Evolutionary conservation across 2,797 vertebrate species (phyloP).

Genomic region (Xenentodon cancila): DNA sequence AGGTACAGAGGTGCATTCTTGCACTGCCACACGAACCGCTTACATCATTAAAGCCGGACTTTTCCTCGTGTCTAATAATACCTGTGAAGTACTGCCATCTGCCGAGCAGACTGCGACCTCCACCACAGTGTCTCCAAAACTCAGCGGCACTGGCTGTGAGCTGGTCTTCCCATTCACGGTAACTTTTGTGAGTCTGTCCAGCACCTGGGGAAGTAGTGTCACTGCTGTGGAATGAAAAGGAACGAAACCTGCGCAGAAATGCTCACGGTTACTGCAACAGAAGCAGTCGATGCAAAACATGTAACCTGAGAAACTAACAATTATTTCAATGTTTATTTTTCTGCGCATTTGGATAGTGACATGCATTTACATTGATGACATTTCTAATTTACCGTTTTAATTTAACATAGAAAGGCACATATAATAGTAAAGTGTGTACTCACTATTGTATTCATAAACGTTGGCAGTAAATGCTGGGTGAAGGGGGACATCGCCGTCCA

Average conservation of each 20-base stretch:
- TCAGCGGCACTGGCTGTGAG: slow-evolving; percentile 44
- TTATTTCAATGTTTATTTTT: not conserved
- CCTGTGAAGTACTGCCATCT: slow-evolving; percentile 81
- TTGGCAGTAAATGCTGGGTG: slow-evolving; percentile 61
- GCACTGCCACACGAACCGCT: no score
- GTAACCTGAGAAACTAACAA: not conserved
- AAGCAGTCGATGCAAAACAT: not conserved
- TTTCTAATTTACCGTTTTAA: no score
- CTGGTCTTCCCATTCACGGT: slow-evolving; percentile 53
- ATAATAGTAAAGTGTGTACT: slow-evolving; percentile 33
- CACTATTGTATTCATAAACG: slow-evolving; percentile 67
- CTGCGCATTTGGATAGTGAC: not conserved
- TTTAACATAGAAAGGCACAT: no score
- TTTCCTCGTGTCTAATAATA: slow-evolving; percentile 15
- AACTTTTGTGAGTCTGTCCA: slow-evolving; percentile 67
- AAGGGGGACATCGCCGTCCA: slow-evolving; percentile 56
- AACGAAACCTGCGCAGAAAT: slow-evolving; percentile 31
- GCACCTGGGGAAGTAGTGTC: slow-evolving; percentile 51
- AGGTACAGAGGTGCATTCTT: no score
- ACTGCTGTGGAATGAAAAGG: slow-evolving; percentile 61
- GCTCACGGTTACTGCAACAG: not conserved
- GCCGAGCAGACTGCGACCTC: slow-evolving; percentile 72
- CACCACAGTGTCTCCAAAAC: slow-evolving; percentile 69
- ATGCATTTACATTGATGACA: not conserved
- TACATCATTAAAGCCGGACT: no score